A percentile compares a stretch with the other conserved stretches of the same genome.
Conservation (phyloP, 2,888 invertebrate species). For the Drosophila atripex region DNA sequence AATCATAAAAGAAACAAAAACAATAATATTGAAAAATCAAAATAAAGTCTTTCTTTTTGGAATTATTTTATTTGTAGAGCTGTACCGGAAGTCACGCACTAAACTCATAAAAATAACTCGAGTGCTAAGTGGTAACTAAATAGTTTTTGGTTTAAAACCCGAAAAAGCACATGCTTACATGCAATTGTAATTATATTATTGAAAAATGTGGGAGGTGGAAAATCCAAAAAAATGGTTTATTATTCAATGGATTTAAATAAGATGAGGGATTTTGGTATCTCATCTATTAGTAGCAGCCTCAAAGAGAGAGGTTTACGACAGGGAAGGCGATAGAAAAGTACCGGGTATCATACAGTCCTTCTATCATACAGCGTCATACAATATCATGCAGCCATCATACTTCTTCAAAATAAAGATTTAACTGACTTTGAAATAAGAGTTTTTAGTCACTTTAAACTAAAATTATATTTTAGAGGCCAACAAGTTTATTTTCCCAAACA, state of each 20-base stretch:
- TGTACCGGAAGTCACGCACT: constrained; percentile 60
- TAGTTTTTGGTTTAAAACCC: constrained; percentile 9
- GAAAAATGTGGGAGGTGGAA: constrained; percentile 2
- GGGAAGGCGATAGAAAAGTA: too few species aligned
- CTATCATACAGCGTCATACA: too few species aligned
- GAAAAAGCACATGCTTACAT: constrained; percentile 22
- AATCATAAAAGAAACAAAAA: constrained; percentile 10
- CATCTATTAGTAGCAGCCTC: background rate
- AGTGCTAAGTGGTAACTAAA: constrained; percentile 53
- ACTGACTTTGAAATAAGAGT: too few species aligned
- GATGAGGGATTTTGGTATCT: background rate
- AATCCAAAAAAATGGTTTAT: constrained; percentile 28
- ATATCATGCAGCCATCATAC: too few species aligned
- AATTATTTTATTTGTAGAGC: background rate
- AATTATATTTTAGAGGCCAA: too few species aligned
- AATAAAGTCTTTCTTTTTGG: background rate
- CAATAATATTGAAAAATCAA: background rate
- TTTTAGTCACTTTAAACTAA: too few species aligned
- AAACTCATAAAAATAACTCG: constrained; percentile 51
- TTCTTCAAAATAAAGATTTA: too few species aligned
- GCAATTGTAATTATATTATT: constrained; percentile 50
- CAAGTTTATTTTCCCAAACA: too few species aligned
- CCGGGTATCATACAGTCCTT: too few species aligned
- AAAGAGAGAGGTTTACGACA: too few species aligned
- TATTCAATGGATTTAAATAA: background rate